Evolutionary conservation across 2,888 invertebrate species (phyloP).

Genomic region (Macrosiphum euphorbiae): DNA sequence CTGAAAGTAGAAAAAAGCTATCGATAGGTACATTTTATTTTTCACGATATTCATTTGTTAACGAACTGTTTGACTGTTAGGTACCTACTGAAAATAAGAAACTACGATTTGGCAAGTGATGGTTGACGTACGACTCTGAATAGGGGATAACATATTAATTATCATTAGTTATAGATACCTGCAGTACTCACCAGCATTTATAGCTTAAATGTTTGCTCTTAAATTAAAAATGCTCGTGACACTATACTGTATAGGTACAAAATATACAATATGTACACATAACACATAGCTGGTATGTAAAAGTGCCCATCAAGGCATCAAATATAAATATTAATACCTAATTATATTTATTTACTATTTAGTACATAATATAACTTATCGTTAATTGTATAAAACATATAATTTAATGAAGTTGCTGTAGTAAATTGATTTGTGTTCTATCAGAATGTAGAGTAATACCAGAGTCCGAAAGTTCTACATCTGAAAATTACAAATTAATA

Average conservation of each 20-base stretch:
- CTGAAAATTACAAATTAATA: constrained; percentile 35
- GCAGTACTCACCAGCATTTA: not conserved
- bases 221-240: not conserved
- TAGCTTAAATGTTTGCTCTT: not conserved
- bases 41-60: not conserved
- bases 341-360: not conserved
- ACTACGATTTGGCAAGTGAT: not conserved
- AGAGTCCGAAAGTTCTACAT: constrained; percentile 57
- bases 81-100: not conserved
- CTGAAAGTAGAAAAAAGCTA: not conserved
- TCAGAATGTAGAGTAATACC: constrained; percentile 61
- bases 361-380: not conserved
- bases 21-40: not conserved
- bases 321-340: not conserved
- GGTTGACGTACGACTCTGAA: not conserved
- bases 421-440: constrained; percentile 49
- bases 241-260: not conserved
- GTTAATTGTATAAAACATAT: not conserved
- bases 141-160: not conserved
- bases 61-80: not conserved
- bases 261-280: not conserved
- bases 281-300: not conserved
- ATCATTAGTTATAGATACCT: not conserved
- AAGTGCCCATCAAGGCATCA: not conserved
- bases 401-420: constrained; percentile 51